These are phyloP conservation scores for Callinectes sapidus DNA, from an alignment of 2,888 invertebrate genomes.

Conservation along the genomic window DNA sequence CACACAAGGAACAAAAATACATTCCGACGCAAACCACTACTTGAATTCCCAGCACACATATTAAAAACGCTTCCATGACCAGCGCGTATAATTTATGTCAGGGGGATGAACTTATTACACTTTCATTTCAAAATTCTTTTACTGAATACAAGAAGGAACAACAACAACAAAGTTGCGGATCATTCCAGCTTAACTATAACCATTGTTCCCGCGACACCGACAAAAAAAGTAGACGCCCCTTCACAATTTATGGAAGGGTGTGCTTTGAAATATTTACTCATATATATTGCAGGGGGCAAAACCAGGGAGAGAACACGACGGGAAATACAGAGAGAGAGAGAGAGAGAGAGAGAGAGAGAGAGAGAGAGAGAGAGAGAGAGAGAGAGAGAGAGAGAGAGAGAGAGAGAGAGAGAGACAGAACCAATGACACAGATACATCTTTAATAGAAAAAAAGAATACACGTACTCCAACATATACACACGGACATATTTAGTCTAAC, in stretches of 20 bases:
- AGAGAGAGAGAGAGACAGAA: neutral
- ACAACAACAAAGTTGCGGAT: constrained; percentile 1
- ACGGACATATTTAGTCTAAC: neutral
- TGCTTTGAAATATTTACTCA: neutral
- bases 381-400: constrained; percentile 32
- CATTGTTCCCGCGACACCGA: neutral
- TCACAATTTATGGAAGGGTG: constrained; percentile 24
- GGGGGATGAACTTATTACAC: neutral
- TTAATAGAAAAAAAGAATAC: neutral
- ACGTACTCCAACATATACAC: neutral
- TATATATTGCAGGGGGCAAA: neutral
- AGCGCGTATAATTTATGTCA: neutral
- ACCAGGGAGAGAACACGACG: neutral
- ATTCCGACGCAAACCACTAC: neutral
- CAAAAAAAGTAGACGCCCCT: constrained; percentile 13
- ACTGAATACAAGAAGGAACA: neutral
- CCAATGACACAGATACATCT: neutral
- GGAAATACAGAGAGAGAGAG: neutral
- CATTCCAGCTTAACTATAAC: constrained; percentile 29
- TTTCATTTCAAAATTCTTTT: neutral
- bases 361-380: constrained; percentile 35
- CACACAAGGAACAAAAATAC: neutral
- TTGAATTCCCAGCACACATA: neutral
- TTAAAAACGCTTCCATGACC: neutral
- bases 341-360: constrained; percentile 28